Percentiles rank a stretch among this genome's conserved stretches.
These are phyloP conservation scores for Botia almorhae DNA, from an alignment of 2,797 vertebrate species.

Conservation along the genomic window DNA sequence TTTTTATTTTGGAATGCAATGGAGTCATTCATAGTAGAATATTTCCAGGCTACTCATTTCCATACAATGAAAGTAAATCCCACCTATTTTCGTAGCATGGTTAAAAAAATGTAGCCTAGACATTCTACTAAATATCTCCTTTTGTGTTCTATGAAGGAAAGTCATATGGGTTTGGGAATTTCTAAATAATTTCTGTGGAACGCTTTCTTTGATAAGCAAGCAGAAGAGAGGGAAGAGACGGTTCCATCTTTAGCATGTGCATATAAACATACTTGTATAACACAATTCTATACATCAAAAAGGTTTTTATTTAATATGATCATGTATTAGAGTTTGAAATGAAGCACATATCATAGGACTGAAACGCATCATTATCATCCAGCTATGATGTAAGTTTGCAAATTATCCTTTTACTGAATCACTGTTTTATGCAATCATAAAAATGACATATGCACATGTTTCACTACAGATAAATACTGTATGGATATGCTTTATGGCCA, in stretches of 20 bases:
- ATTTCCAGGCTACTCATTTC: neutral
- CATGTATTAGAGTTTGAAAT: slow-evolving; percentile 15
- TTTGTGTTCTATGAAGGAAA: neutral
- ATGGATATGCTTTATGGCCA: neutral
- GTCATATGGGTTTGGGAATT: no score
- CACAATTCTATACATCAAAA: slow-evolving; percentile 24
- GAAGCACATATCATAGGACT: slow-evolving; percentile 26
- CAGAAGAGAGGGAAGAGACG: neutral
- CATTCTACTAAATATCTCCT: neutral
- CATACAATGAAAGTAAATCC: neutral
- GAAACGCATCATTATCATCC: slow-evolving; percentile 6
- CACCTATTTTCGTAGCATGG: neutral
- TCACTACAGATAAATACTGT: slow-evolving; percentile 8
- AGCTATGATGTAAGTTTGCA: slow-evolving; percentile 18
- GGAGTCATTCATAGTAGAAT: neutral
- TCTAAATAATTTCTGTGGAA: no score
- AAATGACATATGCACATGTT: neutral
- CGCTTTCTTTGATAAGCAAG: no score
- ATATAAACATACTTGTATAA: slow-evolving; percentile 18
- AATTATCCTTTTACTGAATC: slow-evolving; percentile 3
- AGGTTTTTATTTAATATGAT: slow-evolving; percentile 32
- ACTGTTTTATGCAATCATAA: slow-evolving; percentile 22
- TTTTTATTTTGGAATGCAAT: no score
- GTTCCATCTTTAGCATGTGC: neutral
- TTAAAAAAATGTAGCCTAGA: neutral